Percentiles rank a stretch among this genome's conserved stretches.
Evolutionary conservation across 2,888 invertebrate genomes (phyloP).

Genomic region (Ptilodon capucinus): DNA sequence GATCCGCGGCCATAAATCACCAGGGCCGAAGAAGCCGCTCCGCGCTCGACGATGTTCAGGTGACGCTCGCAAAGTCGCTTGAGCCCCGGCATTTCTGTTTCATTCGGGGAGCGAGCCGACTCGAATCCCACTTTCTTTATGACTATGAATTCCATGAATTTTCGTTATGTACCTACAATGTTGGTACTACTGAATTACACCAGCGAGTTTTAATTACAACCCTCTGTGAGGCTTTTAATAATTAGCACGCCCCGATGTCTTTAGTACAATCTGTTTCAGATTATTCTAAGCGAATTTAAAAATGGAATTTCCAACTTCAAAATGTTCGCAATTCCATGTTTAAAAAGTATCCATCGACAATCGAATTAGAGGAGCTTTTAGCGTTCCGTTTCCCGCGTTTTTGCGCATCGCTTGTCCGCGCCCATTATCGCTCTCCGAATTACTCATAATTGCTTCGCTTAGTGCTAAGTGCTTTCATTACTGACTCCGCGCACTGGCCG

Average conservation of each 20-base stretch:
- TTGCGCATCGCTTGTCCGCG: conserved; percentile 79
- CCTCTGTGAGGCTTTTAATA: conserved; percentile 54
- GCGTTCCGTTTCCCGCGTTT: conserved; percentile 78
- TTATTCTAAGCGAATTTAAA: conserved; percentile 28
- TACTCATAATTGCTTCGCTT: conserved; percentile 83
- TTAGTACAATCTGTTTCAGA: conserved; percentile 18
- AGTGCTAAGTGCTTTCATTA: conserved; percentile 82
- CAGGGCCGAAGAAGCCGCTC: conserved; percentile 81
- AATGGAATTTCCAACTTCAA: conserved; percentile 28
- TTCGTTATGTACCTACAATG: conserved; percentile 31
- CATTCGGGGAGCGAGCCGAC: conserved; percentile 55
- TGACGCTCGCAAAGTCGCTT: conserved; percentile 77
- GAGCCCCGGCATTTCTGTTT: conserved; percentile 72
- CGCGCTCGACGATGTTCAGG: conserved; percentile 74
- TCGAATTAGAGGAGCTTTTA: conserved; percentile 81
- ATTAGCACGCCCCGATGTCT: conserved; percentile 41
- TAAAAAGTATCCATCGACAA: conserved; percentile 73
- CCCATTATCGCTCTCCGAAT: conserved; percentile 78
- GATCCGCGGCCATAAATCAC: conserved; percentile 82
- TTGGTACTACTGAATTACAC: conserved; percentile 41
- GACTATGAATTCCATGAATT: conserved; percentile 71
- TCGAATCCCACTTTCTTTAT: conserved; percentile 76
- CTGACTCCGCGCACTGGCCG: conserved; percentile 47
- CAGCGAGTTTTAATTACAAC: conserved; percentile 70
- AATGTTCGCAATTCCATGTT: conserved; percentile 52